A percentile compares a stretch with the other conserved stretches of the same genome.
Evolutionary conservation across 1,140 invertebrate species (phyloP).

Genomic region (Heterodera schachtii): DNA sequence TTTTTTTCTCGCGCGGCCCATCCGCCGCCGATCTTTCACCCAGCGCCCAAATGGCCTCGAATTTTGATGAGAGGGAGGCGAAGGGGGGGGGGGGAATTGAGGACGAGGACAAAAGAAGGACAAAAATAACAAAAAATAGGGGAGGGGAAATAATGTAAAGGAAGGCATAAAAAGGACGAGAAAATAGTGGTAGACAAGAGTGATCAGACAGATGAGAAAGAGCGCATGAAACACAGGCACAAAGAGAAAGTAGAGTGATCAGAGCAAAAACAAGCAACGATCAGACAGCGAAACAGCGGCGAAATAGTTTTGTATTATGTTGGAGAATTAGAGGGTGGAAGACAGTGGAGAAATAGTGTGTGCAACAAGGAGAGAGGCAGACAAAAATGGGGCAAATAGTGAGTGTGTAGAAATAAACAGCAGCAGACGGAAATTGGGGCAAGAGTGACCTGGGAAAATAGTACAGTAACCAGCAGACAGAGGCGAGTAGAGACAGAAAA

Average conservation of each 20-base stretch:
- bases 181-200: background rate
- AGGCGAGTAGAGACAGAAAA: background rate
- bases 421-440: background rate
- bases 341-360: no score
- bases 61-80: background rate
- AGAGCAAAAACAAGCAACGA: background rate
- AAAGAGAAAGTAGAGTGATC: background rate
- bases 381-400: no score
- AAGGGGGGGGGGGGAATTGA: background rate
- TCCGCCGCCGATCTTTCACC: background rate
- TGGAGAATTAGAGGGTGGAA: no score
- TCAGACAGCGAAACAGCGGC: no score
- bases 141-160: background rate
- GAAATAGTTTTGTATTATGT: no score
- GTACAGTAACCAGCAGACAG: background rate
- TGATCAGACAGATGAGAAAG: background rate
- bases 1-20: background rate
- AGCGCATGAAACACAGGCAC: background rate
- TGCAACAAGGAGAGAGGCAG: no score
- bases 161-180: background rate
- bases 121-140: background rate
- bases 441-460: background rate
- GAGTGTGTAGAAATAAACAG: background rate
- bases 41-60: slow-evolving; percentile 1
- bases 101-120: background rate